Percentiles rank a stretch among this genome's conserved stretches.
Conservation (phyloP, 2,888 invertebrate species). For the Stegophylla sp. region DNA sequence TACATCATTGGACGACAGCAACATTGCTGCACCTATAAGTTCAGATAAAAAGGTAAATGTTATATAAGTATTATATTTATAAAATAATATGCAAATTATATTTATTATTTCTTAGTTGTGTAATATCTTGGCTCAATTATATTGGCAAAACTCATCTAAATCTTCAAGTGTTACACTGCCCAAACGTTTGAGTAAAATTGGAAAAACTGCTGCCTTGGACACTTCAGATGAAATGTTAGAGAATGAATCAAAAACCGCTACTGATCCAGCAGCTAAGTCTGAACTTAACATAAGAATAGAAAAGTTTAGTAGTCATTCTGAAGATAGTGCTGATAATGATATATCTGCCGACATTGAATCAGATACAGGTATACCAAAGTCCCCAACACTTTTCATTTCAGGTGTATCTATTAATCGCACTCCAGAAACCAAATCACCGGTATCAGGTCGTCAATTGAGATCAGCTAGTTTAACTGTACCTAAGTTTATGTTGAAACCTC, state of each 20-base stretch:
- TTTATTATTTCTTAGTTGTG: slow-evolving; percentile 26
- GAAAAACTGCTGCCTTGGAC: slow-evolving; percentile 61
- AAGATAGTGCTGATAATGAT: slow-evolving; percentile 56
- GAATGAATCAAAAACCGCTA: slow-evolving; percentile 21
- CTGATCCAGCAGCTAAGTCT: slow-evolving; percentile 1
- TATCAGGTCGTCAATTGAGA: slow-evolving; percentile 66
- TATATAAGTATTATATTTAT: neutral
- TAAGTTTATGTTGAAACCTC: slow-evolving; percentile 61
- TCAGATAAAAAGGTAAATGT: slow-evolving; percentile 45
- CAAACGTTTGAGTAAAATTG: slow-evolving; percentile 60
- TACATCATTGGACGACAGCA: slow-evolving; percentile 49
- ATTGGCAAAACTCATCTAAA: slow-evolving; percentile 50
- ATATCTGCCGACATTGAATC: slow-evolving; percentile 67
- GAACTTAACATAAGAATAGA: slow-evolving; percentile 45
- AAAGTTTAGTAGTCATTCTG: slow-evolving; percentile 52
- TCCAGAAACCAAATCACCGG: slow-evolving; percentile 67
- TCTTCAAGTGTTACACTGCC: slow-evolving; percentile 49
- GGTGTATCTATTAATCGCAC: slow-evolving; percentile 70
- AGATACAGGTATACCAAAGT: slow-evolving; percentile 70
- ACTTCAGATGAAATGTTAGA: slow-evolving; percentile 52
- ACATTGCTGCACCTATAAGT: slow-evolving; percentile 51
- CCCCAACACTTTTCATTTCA: slow-evolving; percentile 69
- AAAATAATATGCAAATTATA: neutral
- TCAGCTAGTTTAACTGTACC: slow-evolving; percentile 68
- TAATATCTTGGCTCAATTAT: slow-evolving; percentile 39